Evolutionary conservation across 1,140 invertebrate species (phyloP).

Genomic region (Halesus radiatus): DNA sequence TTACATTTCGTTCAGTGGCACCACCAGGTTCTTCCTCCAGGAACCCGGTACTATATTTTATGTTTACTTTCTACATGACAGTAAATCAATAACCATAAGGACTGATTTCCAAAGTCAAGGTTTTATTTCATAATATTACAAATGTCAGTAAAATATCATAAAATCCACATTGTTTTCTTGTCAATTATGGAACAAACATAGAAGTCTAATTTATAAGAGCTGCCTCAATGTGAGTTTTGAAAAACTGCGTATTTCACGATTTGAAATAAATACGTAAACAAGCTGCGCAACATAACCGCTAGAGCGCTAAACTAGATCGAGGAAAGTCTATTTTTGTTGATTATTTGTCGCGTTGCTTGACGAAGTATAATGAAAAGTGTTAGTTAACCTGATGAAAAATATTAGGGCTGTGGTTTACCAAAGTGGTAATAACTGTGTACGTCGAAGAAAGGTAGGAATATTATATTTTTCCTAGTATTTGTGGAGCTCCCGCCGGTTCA

Average conservation of each 20-base stretch:
- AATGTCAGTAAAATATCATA: too few species aligned
- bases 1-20: too few species aligned
- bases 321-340: slow-evolving; percentile 6
- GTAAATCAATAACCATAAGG: slow-evolving; percentile 5
- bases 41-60: too few species aligned
- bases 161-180: too few species aligned
- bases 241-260: too few species aligned
- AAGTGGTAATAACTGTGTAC: background rate
- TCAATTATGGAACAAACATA: too few species aligned
- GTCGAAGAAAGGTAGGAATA: slow-evolving; percentile 15
- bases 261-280: background rate
- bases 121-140: background rate
- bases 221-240: too few species aligned
- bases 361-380: background rate
- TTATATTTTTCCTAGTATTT: background rate
- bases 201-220: too few species aligned
- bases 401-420: background rate
- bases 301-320: slow-evolving; percentile 16
- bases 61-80: background rate
- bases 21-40: too few species aligned
- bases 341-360: background rate
- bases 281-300: slow-evolving; percentile 3
- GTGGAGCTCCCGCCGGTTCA: slow-evolving; percentile 21
- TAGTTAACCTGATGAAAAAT: background rate
- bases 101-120: background rate